Percentiles rank a stretch among this genome's conserved stretches.
These are phyloP conservation scores for Volucella inflata DNA, from an alignment of 2,888 invertebrate species.

Conservation along the genomic window DNA sequence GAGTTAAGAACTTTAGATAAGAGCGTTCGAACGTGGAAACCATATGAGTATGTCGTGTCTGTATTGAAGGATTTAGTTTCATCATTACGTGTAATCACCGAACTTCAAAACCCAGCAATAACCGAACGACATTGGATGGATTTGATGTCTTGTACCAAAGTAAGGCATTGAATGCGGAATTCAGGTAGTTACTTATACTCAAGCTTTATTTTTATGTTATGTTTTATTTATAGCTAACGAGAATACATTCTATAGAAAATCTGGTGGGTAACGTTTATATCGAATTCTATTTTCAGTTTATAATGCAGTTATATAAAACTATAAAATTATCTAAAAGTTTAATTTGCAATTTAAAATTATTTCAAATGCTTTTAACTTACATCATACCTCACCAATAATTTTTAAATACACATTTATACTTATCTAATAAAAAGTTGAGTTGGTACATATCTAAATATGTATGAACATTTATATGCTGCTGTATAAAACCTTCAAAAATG, in stretches of 20 bases:
- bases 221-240: slow-evolving; percentile 77
- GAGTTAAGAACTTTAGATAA: slow-evolving; percentile 93
- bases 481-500: too few species aligned
- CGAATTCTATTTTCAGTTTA: not conserved
- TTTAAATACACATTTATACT: too few species aligned
- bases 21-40: slow-evolving; percentile 91
- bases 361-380: too few species aligned
- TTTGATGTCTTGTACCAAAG: slow-evolving; percentile 96
- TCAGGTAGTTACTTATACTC: slow-evolving; percentile 22
- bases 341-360: too few species aligned
- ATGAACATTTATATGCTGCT: too few species aligned
- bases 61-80: slow-evolving; percentile 96
- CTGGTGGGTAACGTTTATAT: slow-evolving; percentile 77
- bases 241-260: slow-evolving; percentile 76
- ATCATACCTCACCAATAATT: too few species aligned
- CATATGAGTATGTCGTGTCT: slow-evolving; percentile 91
- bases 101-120: slow-evolving; percentile 97
- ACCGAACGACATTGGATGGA: slow-evolving; percentile 97
- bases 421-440: too few species aligned
- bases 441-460: too few species aligned
- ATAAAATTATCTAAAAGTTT: too few species aligned
- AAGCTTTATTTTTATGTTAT: slow-evolving; percentile 19
- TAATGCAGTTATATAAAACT: too few species aligned
- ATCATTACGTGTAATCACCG: slow-evolving; percentile 95
- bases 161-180: slow-evolving; percentile 80